Evolutionary conservation across 2,888 invertebrate genomes (phyloP), one percentile per base, ranked within the genome.

Genomic region (Ypsolopha scabrella): DNA sequence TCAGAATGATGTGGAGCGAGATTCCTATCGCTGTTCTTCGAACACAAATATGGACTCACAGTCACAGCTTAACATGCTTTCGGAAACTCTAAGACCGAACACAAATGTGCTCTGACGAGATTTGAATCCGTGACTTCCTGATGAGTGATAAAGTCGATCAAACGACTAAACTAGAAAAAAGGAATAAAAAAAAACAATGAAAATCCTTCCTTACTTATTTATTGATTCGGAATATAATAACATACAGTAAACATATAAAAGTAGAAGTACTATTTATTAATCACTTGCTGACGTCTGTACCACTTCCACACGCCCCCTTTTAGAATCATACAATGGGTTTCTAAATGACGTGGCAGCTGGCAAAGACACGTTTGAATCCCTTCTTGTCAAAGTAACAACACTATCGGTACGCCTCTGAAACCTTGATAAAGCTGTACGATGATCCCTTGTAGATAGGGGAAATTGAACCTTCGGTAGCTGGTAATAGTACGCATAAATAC

Each of bases 241-340:
- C 24, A 24, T 24, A 24, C 24, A 24, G 24, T 24, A 24, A 24
- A 24, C 24, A 4, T 24, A 24, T 24, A 24, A 24, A 24, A 2
- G 24, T 24, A 24, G 24, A 24, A 24, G 24, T 24, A 24, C 24
- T 24, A 24, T 24, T 24, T 24, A 24, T 24, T 24, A 24, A 3
- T 24, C 24, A 24, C 2, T 24, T 24, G 24, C 24, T 24, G 24
- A 24, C 24, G 24, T 24, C 24, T 24, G 2, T 24, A 9, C 63
- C 0, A 79, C 72, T 24, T 67, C 59, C 9, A 76, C 78, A 55
- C 78, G 70, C 54, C 72, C 76, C 60, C 80, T 75, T 63, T 67
- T 79, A 0, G 83, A 83, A 53, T 79, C 70, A 57, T 83, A 85
- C 58, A 85, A 55, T 0, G 85, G 85, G 61, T 85, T 85, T 33